Evolutionary conservation across 1,140 invertebrate genomes (phyloP).

Genomic region (Drosophila bocki): DNA sequence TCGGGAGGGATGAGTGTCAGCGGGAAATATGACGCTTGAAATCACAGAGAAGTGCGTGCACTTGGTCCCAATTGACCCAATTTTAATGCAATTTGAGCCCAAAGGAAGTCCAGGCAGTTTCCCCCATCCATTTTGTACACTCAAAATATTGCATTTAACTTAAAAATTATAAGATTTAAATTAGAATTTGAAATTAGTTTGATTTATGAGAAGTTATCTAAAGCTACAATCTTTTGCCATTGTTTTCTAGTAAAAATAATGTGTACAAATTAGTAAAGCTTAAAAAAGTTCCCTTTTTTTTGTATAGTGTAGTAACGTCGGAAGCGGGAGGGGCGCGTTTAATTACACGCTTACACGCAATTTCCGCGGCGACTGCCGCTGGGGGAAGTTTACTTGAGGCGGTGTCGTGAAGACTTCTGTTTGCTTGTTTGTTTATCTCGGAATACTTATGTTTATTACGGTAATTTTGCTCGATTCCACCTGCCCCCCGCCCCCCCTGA

Average conservation of each 20-base stretch:
- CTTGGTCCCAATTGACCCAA: conserved; percentile 65
- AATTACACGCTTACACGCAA: conserved; percentile 73
- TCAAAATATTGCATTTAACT: neutral
- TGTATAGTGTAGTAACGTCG: neutral
- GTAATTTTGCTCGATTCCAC: conserved; percentile 31
- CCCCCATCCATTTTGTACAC: neutral
- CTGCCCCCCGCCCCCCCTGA: neutral
- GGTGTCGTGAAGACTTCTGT: conserved; percentile 30
- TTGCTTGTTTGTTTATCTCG: conserved; percentile 38
- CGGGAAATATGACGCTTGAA: conserved; percentile 8
- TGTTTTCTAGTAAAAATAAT: neutral
- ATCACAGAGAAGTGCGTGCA: conserved; percentile 35
- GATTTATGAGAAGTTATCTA: neutral
- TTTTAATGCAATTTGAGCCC: conserved; percentile 66
- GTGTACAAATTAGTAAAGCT: neutral
- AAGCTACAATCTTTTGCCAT: too few relatives aligned
- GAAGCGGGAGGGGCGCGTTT: conserved; percentile 43
- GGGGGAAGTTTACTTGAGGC: conserved; percentile 37
- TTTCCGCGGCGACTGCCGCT: conserved; percentile 42
- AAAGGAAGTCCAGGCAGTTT: conserved; percentile 4
- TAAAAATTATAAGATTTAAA: neutral
- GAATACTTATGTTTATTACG: conserved; percentile 40
- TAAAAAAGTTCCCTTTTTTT: neutral
- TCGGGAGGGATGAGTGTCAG: neutral
- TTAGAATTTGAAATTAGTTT: neutral